Percentiles rank a stretch among this genome's conserved stretches.
Evolutionary conservation across 2,113 vertebrate species (phyloP).

Genomic region (Scophthalmus maximus): DNA sequence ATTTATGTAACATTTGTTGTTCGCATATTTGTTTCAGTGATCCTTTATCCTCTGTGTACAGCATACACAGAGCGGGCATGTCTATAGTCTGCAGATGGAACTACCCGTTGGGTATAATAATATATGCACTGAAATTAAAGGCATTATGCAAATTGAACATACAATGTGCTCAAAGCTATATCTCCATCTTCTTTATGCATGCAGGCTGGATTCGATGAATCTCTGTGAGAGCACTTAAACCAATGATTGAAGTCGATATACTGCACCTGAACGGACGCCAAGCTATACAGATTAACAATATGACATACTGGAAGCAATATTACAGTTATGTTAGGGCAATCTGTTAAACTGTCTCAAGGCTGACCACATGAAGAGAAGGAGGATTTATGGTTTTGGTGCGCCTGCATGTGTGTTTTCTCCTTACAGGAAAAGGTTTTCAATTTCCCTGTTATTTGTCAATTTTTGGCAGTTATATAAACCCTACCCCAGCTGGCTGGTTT

Average conservation of each 20-base stretch:
- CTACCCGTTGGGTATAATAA: slow-evolving; percentile 67
- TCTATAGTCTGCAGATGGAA: slow-evolving; percentile 65
- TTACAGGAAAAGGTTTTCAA: slow-evolving; percentile 48
- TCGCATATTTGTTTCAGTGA: slow-evolving; percentile 66
- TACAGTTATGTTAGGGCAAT: slow-evolving; percentile 70
- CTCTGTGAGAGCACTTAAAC: slow-evolving; percentile 66
- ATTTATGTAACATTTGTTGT: slow-evolving; percentile 55
- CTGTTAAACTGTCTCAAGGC: slow-evolving; percentile 64
- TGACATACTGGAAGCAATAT: slow-evolving; percentile 70
- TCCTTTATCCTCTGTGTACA: slow-evolving; percentile 49
- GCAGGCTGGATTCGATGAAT: slow-evolving; percentile 65
- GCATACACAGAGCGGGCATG: slow-evolving; percentile 40
- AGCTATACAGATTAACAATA: slow-evolving; percentile 70
- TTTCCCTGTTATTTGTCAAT: slow-evolving; percentile 61
- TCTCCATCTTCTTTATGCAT: slow-evolving; percentile 75
- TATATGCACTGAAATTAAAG: slow-evolving; percentile 67
- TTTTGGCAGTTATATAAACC: slow-evolving; percentile 77
- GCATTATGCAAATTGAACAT: slow-evolving; percentile 74
- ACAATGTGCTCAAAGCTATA: slow-evolving; percentile 64
- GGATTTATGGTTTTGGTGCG: slow-evolving; percentile 26
- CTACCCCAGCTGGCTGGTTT: slow-evolving; percentile 75
- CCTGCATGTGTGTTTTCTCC: slow-evolving; percentile 16
- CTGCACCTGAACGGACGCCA: slow-evolving; percentile 64
- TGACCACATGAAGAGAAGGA: slow-evolving; percentile 35
- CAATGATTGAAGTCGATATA: slow-evolving; percentile 59